Evolutionary conservation across 2,888 invertebrate species (phyloP).

Genomic region (Trachelus iudaicus): DNA sequence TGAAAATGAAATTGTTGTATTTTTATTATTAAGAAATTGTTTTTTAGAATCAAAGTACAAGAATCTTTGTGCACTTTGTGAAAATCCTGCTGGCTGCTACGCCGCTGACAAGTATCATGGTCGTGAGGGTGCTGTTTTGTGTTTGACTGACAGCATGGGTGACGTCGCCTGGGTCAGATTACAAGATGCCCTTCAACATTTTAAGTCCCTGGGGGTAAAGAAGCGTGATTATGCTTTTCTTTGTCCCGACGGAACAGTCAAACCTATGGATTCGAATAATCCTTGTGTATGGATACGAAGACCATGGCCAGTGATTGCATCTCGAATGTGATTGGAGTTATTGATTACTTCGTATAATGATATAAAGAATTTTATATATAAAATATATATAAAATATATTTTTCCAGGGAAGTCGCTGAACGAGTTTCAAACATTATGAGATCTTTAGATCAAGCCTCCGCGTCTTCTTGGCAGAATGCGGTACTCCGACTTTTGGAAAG

Average conservation of each 20-base stretch:
- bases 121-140: constrained; percentile 81
- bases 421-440: constrained; percentile 68
- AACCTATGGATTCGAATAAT: constrained; percentile 69
- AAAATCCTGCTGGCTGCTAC: constrained; percentile 72
- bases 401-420: constrained; percentile 65
- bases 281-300: constrained; percentile 84
- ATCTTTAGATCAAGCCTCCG: constrained; percentile 58
- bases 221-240: constrained; percentile 73
- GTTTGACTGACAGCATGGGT: constrained; percentile 81
- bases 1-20: constrained; percentile 19
- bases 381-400: constrained; percentile 6
- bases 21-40: constrained; percentile 1
- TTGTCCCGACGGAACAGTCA: constrained; percentile 80
- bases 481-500: constrained; percentile 73
- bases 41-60: constrained; percentile 72
- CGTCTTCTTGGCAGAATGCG: constrained; percentile 68
- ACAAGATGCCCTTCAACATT: constrained; percentile 75
- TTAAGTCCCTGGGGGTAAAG: constrained; percentile 61
- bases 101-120: constrained; percentile 85
- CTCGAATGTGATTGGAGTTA: constrained; percentile 68
- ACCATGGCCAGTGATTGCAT: constrained; percentile 82
- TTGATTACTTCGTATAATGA: neutral
- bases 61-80: constrained; percentile 80
- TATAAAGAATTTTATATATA: constrained; percentile 4
- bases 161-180: constrained; percentile 86